Evolutionary conservation across 2,797 vertebrate genomes (phyloP).

Genomic region (Myotis planiceps): DNA sequence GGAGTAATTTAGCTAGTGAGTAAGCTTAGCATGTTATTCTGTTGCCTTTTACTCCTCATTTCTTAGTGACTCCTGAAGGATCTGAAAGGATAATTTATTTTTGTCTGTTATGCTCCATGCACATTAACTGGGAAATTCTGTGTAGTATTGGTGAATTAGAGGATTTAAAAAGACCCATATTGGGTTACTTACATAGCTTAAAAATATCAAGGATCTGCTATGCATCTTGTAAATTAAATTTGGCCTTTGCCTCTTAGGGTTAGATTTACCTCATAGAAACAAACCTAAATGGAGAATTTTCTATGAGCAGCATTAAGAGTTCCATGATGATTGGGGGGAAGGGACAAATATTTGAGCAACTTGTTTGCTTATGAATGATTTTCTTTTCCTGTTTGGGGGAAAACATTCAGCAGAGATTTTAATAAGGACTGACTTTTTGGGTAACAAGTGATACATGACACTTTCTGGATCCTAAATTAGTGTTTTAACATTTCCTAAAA

Average conservation of each 20-base stretch:
- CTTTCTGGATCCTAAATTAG: background rate
- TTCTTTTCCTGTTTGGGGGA: background rate
- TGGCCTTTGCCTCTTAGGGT: background rate
- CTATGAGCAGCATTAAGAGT: background rate
- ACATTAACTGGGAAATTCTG: slow-evolving; percentile 8
- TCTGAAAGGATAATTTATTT: background rate
- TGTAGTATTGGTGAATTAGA: background rate
- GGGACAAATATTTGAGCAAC: slow-evolving; percentile 17
- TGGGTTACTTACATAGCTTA: background rate
- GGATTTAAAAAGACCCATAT: background rate
- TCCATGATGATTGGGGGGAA: background rate
- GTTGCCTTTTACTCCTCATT: background rate
- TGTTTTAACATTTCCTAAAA: slow-evolving; percentile 15
- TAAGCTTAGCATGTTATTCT: background rate
- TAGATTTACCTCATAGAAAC: background rate
- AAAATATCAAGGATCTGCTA: slow-evolving; percentile 32
- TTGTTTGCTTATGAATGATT: slow-evolving; percentile 21
- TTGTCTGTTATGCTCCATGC: background rate
- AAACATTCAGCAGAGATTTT: background rate
- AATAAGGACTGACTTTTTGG: background rate
- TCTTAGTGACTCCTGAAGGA: background rate
- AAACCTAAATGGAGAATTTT: slow-evolving; percentile 4
- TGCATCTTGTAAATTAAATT: slow-evolving; percentile 28
- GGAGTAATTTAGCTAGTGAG: background rate
- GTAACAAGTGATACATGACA: background rate